Conservation (phyloP, 2,113 vertebrate genomes). For the Pan troglodytes region DNA sequence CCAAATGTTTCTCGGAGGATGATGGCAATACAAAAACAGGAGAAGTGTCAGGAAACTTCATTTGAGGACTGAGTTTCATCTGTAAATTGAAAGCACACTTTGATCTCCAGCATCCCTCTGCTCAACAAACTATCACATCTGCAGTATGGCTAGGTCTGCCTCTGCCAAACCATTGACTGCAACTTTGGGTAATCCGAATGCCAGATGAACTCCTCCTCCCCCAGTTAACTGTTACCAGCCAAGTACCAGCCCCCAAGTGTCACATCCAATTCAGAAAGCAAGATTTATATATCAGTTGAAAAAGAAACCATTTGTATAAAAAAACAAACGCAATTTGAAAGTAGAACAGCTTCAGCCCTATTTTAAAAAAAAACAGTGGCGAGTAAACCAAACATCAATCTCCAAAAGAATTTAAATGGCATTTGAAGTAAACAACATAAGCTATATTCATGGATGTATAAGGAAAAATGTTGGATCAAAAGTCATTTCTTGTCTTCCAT, state of each 20-base stretch:
- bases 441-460: neutral
- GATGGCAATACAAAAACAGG: neutral
- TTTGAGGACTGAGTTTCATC: neutral
- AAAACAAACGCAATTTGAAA: neutral
- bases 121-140: neutral
- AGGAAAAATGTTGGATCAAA: slow-evolving; percentile 17
- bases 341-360: neutral
- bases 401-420: neutral
- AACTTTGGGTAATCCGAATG: neutral
- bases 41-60: neutral
- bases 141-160: neutral
- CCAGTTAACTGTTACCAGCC: neutral
- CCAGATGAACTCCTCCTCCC: neutral
- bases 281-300: neutral
- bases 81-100: neutral
- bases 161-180: neutral
- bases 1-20: neutral
- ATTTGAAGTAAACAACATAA: slow-evolving; percentile 13
- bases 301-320: neutral
- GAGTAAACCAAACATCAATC: neutral
- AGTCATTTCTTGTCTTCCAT: neutral
- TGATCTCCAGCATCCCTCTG: neutral
- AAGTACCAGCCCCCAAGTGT: neutral
- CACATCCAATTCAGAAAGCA: neutral
- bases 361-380: slow-evolving; percentile 1